A percentile compares a stretch with the other conserved stretches of the same genome.
Conservation (phyloP, 1,140 invertebrate genomes). For the Psilanteris sp. region DNA sequence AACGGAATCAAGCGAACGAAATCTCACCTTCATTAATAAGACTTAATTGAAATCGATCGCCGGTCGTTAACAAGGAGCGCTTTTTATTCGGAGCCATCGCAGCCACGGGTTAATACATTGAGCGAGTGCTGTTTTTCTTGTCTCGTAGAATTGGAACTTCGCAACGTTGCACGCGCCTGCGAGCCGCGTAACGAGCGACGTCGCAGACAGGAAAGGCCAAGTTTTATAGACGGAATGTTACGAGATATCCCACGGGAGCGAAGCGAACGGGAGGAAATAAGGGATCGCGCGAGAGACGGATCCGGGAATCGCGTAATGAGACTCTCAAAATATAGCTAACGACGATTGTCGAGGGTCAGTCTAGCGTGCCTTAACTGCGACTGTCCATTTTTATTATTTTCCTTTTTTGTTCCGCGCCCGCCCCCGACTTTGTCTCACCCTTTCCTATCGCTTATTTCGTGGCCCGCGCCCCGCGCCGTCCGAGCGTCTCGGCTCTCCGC, state of each 20-base stretch:
- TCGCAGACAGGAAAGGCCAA: conserved; percentile 70
- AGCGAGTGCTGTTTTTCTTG: conserved; percentile 42
- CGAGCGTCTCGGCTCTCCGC: conserved; percentile 11
- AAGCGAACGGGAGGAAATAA: conserved; percentile 60
- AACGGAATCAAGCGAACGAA: background rate
- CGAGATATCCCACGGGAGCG: conserved; percentile 62
- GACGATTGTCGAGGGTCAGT: conserved; percentile 77
- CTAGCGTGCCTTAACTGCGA: conserved; percentile 76
- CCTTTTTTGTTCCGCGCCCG: conserved; percentile 45
- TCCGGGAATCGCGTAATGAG: conserved; percentile 75
- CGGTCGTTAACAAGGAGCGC: conserved; percentile 3
- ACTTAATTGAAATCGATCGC: conserved; percentile 21
- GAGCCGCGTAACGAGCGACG: conserved; percentile 66
- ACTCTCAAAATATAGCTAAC: conserved; percentile 75
- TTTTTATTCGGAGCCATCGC: conserved; percentile 26
- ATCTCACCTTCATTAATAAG: conserved; percentile 30
- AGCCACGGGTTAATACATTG: conserved; percentile 6
- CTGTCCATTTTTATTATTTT: conserved; percentile 78
- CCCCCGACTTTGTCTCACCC: conserved; percentile 23
- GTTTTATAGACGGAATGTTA: conserved; percentile 73
- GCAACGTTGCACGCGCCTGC: conserved; percentile 34
- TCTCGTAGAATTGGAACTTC: conserved; percentile 18
- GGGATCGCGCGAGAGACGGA: conserved; percentile 64
- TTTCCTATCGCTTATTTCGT: conserved; percentile 58
- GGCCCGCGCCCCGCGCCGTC: conserved; percentile 1